A percentile compares a stretch with the other conserved stretches of the same genome.
phyloP scores from a whole-genome alignment of 2,888 invertebrate species.

The Onchidella celtica region DNA sequence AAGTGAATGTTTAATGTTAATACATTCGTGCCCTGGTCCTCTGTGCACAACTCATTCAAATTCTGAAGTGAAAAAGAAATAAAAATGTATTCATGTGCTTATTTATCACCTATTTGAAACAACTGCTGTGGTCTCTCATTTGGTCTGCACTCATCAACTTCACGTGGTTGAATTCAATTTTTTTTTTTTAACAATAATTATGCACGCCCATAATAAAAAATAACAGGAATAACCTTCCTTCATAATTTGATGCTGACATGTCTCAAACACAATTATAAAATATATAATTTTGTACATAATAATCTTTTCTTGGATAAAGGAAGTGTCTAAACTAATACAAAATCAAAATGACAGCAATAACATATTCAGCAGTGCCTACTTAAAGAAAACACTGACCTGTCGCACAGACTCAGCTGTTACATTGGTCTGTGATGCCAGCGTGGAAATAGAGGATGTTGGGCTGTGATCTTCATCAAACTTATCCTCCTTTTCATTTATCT shows the following conservation, averaged over 20 bases:
- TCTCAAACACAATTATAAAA: too few species aligned
- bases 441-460: slow-evolving; percentile 43
- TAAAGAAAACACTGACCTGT: slow-evolving; percentile 64
- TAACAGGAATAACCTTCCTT: too few species aligned
- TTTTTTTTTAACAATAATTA: too few species aligned
- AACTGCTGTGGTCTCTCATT: too few species aligned
- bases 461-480: slow-evolving; percentile 46
- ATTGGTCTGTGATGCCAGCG: slow-evolving; percentile 47
- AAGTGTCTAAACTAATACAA: neutral
- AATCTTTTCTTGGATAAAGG: too few species aligned
- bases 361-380: neutral
- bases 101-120: too few species aligned
- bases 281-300: too few species aligned
- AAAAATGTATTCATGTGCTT: too few species aligned
- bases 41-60: neutral
- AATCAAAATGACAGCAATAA: neutral
- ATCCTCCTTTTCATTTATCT: slow-evolving; percentile 54
- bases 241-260: too few species aligned
- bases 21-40: neutral
- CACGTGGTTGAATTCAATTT: neutral
- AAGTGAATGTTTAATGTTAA: neutral
- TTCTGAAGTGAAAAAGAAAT: too few species aligned
- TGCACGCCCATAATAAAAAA: too few species aligned
- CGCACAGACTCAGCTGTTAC: slow-evolving; percentile 75
- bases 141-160: neutral